A percentile compares a stretch with the other conserved stretches of the same genome.
phyloP scores from a whole-genome alignment of 2,113 vertebrate species.

The Mus musculus region DNA sequence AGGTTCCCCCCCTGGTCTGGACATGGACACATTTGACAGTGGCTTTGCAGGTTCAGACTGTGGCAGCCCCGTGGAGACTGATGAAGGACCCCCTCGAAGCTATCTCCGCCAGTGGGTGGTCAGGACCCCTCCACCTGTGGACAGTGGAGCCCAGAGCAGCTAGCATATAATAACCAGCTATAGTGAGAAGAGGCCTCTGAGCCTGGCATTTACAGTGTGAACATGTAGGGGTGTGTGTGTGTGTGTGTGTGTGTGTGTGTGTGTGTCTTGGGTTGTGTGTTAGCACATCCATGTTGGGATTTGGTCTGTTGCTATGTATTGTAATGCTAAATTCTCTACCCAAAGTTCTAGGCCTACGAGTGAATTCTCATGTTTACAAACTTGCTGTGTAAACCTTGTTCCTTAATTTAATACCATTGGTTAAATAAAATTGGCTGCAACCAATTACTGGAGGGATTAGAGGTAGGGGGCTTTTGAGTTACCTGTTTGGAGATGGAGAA shows the following conservation, averaged over 20 bases:
- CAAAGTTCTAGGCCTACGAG: no score
- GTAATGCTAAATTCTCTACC: no score
- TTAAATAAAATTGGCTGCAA: no score
- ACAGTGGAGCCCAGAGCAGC: slow-evolving; percentile 45
- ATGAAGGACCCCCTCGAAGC: slow-evolving; percentile 88
- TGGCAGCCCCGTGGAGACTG: slow-evolving; percentile 90
- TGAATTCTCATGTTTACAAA: no score
- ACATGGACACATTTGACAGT: slow-evolving; percentile 97
- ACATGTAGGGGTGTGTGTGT: neutral
- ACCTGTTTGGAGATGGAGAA: no score
- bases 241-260: neutral
- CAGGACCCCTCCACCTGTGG: slow-evolving; percentile 65
- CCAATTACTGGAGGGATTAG: no score
- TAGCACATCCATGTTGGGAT: no score
- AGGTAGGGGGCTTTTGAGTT: no score
- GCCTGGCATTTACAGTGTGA: neutral
- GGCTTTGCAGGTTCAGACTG: slow-evolving; percentile 94
- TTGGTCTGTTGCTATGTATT: no score
- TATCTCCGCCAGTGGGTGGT: slow-evolving; percentile 96
- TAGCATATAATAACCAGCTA: neutral
- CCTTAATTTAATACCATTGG: no score
- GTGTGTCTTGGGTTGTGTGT: accelerated
- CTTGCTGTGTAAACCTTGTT: no score
- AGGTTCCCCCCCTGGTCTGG: slow-evolving; percentile 89
- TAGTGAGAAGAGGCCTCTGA: neutral